Conservation (phyloP, 1,140 invertebrate genomes). For the Acromyrmex charruanus region DNA sequence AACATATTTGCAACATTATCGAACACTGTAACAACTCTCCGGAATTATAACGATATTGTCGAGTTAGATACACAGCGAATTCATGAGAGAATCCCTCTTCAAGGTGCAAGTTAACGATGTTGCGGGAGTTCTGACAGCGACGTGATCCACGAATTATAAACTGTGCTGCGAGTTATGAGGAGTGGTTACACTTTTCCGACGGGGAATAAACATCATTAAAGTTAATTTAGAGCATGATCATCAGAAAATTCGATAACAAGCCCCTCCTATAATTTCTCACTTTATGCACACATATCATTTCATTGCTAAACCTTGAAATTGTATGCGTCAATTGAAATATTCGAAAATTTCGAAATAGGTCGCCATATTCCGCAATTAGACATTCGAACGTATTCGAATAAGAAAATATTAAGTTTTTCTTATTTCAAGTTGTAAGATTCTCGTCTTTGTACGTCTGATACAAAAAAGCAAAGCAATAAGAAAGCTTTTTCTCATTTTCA, state of each 20-base stretch:
- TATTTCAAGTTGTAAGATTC: background rate
- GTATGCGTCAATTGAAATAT: background rate
- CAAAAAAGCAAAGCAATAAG: background rate
- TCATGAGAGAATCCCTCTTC: conserved; percentile 28
- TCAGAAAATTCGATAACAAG: background rate
- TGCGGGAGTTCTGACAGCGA: conserved; percentile 44
- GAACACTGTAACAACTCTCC: background rate
- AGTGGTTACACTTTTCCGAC: conserved; percentile 33
- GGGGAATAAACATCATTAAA: conserved; percentile 39
- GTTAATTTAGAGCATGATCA: conserved; percentile 15
- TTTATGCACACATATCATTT: background rate
- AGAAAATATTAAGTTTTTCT: background rate
- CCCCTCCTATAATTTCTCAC: conserved; percentile 10
- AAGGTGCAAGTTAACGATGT: conserved; percentile 38
- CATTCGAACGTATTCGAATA: background rate
- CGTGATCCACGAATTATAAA: conserved; percentile 41
- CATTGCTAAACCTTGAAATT: background rate
- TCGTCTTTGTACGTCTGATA: background rate
- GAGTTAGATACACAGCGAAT: conserved; percentile 29
- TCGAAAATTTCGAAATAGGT: background rate
- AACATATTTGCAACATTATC: conserved; percentile 37
- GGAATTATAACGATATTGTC: conserved; percentile 42
- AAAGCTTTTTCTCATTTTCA: background rate
- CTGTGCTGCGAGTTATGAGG: conserved; percentile 27
- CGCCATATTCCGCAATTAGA: background rate